A percentile compares a stretch with the other conserved stretches of the same genome.
phyloP scores from a whole-genome alignment of 2,888 invertebrate species.

The Acanthopleura granulata region DNA sequence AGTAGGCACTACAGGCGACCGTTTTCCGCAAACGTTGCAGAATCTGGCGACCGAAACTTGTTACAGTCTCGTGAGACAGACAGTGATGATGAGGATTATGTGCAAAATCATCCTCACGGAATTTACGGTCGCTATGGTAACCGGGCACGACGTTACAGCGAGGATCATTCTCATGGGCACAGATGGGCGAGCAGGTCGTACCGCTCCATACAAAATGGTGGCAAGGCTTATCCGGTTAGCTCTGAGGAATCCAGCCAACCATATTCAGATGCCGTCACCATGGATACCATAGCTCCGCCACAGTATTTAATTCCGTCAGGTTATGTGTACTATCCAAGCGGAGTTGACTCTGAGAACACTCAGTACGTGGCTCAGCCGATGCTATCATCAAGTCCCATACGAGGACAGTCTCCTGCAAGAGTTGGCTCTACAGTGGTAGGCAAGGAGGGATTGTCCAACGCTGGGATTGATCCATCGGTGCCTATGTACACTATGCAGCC shows the following conservation, averaged over 20 bases:
- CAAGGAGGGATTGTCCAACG: not conserved
- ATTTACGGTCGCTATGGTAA: not conserved
- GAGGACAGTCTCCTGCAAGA: not conserved
- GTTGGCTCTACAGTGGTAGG: not conserved
- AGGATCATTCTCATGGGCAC: not conserved
- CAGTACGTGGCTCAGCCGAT: conserved; percentile 8
- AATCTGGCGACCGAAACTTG: not conserved
- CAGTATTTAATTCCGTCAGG: conserved; percentile 3
- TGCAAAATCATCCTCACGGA: not conserved
- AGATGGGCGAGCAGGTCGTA: not conserved
- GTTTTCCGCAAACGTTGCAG: not conserved
- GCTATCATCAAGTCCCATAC: not conserved
- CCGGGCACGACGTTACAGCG: not conserved
- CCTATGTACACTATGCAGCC: conserved; percentile 27
- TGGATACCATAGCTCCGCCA: not conserved
- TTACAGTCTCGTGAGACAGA: not conserved
- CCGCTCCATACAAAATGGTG: not conserved
- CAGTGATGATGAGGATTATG: not conserved
- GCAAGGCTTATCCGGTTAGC: not conserved
- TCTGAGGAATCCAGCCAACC: not conserved
- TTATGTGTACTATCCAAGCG: not conserved
- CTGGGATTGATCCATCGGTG: not conserved
- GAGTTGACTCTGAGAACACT: not conserved
- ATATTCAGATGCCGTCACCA: not conserved
- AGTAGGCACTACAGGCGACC: not conserved